Base-by-base conservation (phyloP, 2,888 invertebrate genomes). In the Laspeyria flexula region DNA sequence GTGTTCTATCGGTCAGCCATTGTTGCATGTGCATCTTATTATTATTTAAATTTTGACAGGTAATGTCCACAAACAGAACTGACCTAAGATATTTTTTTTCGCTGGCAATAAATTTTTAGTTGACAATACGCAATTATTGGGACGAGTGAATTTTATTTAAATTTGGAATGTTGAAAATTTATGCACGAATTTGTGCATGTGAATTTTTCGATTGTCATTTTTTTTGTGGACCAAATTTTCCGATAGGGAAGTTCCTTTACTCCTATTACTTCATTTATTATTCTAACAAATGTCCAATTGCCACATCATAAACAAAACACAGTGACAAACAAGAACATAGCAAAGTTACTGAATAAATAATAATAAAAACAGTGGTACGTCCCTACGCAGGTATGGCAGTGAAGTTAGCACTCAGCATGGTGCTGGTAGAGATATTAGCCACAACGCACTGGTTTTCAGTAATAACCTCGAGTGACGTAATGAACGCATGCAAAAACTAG, bases 1-100 rank as follows among this genome's bases (percentile, higher is more conserved):
- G 73, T 75, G 56, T 56, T 59, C 61, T 59, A 70, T 67, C 65
- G 79, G 83, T 78, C 79, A 76, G 59, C 79, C 79, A 81, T 88
- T 87, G 88, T 90, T 65, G 59, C 49, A 56, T 57, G 57, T 72
- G 77, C 63, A 75, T 83, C 79, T 65, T 84, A 86, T 90, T 90
- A 90, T 90, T 88, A 88, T 90, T 88, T 73, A 80, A 81, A 83
- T 81, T 69, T 62, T 75, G 73, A 87, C 89, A 88, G 90, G 90
- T 88, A 89, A 59, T 71, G 67, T 78, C 78, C 74, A 63, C 77
- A 79, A 85, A 85, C 85, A 85, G 74, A 77, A 85, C 81, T 90
- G 89, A 91, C 90, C 90, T 88, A 84, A 77, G 75, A 42, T 55
- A 42, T 60, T 64, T 61, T 66, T 63, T 58, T 65, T 56, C 46